phyloP scores from a whole-genome alignment of 2,113 vertebrate species.

The Campylorhamphus procurvoides region DNA sequence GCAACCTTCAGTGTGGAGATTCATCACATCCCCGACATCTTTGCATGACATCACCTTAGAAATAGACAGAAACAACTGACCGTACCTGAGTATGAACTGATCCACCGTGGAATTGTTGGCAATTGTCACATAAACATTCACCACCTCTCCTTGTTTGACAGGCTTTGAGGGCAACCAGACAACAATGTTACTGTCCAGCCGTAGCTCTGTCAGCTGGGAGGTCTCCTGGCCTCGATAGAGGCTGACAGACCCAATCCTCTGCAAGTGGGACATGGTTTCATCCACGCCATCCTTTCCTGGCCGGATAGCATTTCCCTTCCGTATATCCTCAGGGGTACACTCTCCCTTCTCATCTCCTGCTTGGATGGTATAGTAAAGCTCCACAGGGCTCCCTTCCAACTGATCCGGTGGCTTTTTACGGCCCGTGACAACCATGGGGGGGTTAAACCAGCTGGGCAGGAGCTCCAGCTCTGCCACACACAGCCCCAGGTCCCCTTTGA shows the following conservation, averaged over 20 bases:
- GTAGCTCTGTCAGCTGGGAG: conserved; percentile 80
- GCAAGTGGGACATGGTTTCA: conserved; percentile 78
- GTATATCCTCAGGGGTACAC: conserved; percentile 80
- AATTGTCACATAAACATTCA: conserved; percentile 82
- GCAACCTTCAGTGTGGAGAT: background rate
- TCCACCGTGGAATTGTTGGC: conserved; percentile 86
- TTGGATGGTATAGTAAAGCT: conserved; percentile 91
- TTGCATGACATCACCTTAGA: background rate
- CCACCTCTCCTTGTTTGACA: conserved; percentile 85
- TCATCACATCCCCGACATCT: background rate
- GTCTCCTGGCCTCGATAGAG: conserved; percentile 78
- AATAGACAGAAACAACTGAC: background rate
- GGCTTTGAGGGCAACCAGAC: conserved; percentile 87
- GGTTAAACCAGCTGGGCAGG: conserved; percentile 84
- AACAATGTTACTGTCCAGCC: conserved; percentile 85
- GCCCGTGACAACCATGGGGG: conserved; percentile 77
- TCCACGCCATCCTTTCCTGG: conserved; percentile 82
- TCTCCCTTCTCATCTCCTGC: conserved; percentile 73
- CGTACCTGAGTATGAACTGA: conserved; percentile 91
- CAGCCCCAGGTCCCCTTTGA: conserved; percentile 83
- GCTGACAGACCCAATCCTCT: conserved; percentile 82
- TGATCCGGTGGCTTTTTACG: conserved; percentile 75
- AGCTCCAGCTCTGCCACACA: conserved; percentile 91
- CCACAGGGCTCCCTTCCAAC: conserved; percentile 83
- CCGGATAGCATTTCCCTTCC: conserved; percentile 83